A percentile compares a stretch with the other conserved stretches of the same genome.
Conservation (phyloP, 92 coral and sea anemone genomes). For the Scolanthus callimorphus region DNA sequence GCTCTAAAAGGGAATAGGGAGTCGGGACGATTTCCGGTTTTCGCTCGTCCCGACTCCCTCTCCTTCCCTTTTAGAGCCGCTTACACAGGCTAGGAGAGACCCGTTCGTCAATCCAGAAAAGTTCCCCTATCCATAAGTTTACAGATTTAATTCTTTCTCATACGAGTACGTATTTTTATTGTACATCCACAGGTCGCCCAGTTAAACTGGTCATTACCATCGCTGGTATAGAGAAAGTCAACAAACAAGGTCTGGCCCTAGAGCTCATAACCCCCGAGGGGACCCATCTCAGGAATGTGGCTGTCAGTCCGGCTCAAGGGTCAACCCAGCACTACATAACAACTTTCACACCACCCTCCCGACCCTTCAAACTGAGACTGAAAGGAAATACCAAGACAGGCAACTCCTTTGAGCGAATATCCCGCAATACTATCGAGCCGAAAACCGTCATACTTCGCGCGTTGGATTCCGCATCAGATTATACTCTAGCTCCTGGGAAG, state of each 20-base stretch:
- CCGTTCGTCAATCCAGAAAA: no score
- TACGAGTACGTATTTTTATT: no score
- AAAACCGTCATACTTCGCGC: conserved; percentile 54
- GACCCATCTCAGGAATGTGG: conserved; percentile 35
- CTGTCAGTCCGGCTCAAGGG: conserved; percentile 38
- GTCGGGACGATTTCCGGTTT: no score
- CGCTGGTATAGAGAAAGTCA: conserved; percentile 71
- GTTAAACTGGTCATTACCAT: conserved; percentile 58
- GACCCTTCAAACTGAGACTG: conserved; percentile 61
- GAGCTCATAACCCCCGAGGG: conserved; percentile 72
- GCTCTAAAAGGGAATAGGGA: no score
- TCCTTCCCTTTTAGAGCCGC: no score
- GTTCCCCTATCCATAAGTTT: no score
- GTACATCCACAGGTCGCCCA: conserved; percentile 58
- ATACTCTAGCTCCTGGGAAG: conserved; percentile 53
- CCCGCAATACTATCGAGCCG: conserved; percentile 65
- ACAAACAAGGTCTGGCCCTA: conserved; percentile 40
- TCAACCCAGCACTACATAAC: conserved; percentile 61
- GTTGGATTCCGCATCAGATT: conserved; percentile 47
- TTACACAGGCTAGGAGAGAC: no score
- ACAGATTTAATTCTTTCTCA: no score
- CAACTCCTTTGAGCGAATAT: conserved; percentile 57
- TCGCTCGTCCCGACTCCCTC: no score
- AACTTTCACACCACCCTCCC: conserved; percentile 47
- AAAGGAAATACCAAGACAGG: conserved; percentile 65